Percentiles rank a stretch among this genome's conserved stretches.
phyloP scores from a whole-genome alignment of 1,140 invertebrate genomes.

The Hormaphis cornu region DNA sequence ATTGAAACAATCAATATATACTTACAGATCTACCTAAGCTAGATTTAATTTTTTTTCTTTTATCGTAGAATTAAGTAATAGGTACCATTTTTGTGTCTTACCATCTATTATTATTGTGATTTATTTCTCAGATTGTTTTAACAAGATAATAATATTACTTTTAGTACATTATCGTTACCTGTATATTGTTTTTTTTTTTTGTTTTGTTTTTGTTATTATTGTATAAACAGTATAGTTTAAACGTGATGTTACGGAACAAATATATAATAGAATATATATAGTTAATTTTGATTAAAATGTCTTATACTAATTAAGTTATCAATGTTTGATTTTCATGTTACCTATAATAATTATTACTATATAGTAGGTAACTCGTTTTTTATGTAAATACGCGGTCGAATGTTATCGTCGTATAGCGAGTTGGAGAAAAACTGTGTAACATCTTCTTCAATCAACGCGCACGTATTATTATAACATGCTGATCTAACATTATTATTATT shows the following conservation, averaged over 20 bases:
- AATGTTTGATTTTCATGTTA: no score
- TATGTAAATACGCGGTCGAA: no score
- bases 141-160: neutral
- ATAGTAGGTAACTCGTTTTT: no score
- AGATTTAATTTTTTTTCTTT: neutral
- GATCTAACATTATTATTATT: no score
- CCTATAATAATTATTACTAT: no score
- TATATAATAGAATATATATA: no score
- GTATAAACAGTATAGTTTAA: neutral
- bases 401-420: no score
- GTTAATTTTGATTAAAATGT: neutral
- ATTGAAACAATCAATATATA: constrained; percentile 1
- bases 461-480: no score
- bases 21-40: neutral
- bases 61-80: no score
- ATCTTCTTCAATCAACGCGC: no score
- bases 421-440: no score
- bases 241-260: neutral
- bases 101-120: neutral
- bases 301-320: neutral
- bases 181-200: neutral
- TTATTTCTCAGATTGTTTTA: neutral
- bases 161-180: no score
- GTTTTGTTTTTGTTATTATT: constrained; percentile 18
- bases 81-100: neutral